Percentiles rank a stretch among this genome's conserved stretches.
phyloP scores from a whole-genome alignment of 2,888 invertebrate genomes.

The Ennomos erosarius region DNA sequence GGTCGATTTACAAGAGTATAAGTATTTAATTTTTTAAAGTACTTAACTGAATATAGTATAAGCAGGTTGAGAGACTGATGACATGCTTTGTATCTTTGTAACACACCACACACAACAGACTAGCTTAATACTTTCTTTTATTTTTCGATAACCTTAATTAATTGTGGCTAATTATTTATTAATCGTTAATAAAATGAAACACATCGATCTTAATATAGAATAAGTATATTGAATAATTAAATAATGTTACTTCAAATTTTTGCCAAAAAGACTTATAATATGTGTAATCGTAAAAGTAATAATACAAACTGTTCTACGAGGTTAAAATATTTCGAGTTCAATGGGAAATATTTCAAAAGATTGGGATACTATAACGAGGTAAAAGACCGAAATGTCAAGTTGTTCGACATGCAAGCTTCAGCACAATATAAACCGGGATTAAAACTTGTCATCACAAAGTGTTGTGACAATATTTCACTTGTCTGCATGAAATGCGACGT shows the following conservation, averaged over 20 bases:
- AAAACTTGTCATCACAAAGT: conserved; percentile 74
- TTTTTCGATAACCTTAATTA: too few relatives aligned
- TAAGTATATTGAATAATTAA: conserved; percentile 86
- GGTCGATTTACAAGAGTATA: neutral
- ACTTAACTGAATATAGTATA: too few relatives aligned
- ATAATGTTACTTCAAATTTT: conserved; percentile 84
- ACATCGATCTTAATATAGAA: conserved; percentile 77
- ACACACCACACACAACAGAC: too few relatives aligned
- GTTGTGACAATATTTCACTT: conserved; percentile 45
- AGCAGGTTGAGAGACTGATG: too few relatives aligned
- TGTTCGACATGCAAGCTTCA: conserved; percentile 55
- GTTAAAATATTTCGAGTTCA: conserved; percentile 77
- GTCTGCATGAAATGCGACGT: conserved; percentile 56
- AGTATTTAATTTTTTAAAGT: neutral
- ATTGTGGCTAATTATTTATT: neutral
- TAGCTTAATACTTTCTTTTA: too few relatives aligned
- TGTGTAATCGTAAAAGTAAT: conserved; percentile 82
- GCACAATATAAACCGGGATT: conserved; percentile 38
- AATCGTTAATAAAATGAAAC: conserved; percentile 65
- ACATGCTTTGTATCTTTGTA: too few relatives aligned
- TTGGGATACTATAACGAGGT: conserved; percentile 63
- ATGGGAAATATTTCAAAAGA: conserved; percentile 60
- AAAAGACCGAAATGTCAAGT: conserved; percentile 48
- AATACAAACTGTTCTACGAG: conserved; percentile 76
- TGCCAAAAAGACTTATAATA: conserved; percentile 82